These are phyloP conservation scores for Tipula unca DNA, from an alignment of 2,888 invertebrate genomes.

Conservation along the genomic window DNA sequence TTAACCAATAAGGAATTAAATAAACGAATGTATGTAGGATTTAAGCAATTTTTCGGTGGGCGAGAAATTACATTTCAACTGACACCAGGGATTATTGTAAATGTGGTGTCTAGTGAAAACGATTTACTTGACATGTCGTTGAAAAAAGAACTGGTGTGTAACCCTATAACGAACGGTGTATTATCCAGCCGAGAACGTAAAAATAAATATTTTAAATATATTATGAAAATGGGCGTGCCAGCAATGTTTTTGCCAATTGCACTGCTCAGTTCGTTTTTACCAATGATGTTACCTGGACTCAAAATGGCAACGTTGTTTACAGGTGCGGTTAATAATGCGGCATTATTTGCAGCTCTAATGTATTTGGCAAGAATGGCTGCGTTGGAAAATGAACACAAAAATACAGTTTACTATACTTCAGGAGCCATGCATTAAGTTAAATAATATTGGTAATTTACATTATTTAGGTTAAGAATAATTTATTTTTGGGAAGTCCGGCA, in stretches of 20 bases:
- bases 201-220: conserved; percentile 30
- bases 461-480: not conserved
- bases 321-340: conserved; percentile 58
- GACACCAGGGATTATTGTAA: conserved; percentile 46
- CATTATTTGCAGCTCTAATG: conserved; percentile 49
- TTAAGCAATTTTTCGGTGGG: conserved; percentile 45
- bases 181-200: conserved; percentile 25
- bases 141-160: conserved; percentile 32
- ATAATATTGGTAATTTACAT: not conserved
- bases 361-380: conserved; percentile 37
- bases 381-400: conserved; percentile 18
- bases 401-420: conserved; percentile 15
- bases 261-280: conserved; percentile 56
- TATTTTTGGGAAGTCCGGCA: not conserved
- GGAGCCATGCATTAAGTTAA: not conserved
- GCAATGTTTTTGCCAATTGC: conserved; percentile 53
- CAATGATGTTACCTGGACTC: conserved; percentile 57
- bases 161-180: not conserved
- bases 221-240: conserved; percentile 45
- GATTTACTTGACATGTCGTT: conserved; percentile 47
- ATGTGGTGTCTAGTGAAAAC: conserved; percentile 45
- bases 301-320: conserved; percentile 56
- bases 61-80: conserved; percentile 45
- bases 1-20: conserved; percentile 45
- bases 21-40: conserved; percentile 43